These are phyloP conservation scores for Sebastes alutus DNA, from an alignment of 2,797 vertebrate species.

Conservation along the genomic window DNA sequence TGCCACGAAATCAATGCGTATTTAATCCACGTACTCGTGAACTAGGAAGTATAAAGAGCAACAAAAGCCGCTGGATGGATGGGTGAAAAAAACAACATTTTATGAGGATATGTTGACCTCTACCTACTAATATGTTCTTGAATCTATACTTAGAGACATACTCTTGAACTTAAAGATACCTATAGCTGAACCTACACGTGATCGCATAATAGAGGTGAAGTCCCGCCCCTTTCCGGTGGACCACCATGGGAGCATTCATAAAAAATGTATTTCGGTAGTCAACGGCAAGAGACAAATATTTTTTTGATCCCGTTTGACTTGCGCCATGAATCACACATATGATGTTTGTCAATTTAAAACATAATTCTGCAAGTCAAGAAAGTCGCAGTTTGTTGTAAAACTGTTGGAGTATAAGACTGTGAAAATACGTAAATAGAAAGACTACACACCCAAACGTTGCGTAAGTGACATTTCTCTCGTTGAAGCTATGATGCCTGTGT, in stretches of 20 bases:
- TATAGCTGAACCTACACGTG: not conserved
- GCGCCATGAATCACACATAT: too few relatives aligned
- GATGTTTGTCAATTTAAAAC: too few relatives aligned
- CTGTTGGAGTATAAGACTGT: too few relatives aligned
- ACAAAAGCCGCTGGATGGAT: not conserved
- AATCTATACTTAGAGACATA: not conserved
- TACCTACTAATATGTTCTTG: not conserved
- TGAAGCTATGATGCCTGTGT: too few relatives aligned
- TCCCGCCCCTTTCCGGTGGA: too few relatives aligned
- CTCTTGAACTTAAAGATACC: not conserved
- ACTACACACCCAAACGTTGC: rapidly evolving
- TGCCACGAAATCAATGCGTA: not conserved
- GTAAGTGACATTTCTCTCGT: too few relatives aligned
- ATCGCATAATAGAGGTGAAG: not conserved
- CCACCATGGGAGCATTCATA: not conserved
- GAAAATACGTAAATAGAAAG: too few relatives aligned
- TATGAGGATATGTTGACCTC: not conserved
- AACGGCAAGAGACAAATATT: not conserved
- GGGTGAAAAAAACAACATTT: not conserved
- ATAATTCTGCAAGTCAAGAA: too few relatives aligned
- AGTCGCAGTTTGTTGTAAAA: too few relatives aligned
- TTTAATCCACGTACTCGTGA: not conserved
- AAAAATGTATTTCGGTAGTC: not conserved
- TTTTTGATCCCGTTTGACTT: not conserved
- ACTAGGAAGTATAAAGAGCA: too few relatives aligned